Base-by-base conservation (phyloP, 2,888 invertebrate species). In the Luffia ferchaultella region DNA sequence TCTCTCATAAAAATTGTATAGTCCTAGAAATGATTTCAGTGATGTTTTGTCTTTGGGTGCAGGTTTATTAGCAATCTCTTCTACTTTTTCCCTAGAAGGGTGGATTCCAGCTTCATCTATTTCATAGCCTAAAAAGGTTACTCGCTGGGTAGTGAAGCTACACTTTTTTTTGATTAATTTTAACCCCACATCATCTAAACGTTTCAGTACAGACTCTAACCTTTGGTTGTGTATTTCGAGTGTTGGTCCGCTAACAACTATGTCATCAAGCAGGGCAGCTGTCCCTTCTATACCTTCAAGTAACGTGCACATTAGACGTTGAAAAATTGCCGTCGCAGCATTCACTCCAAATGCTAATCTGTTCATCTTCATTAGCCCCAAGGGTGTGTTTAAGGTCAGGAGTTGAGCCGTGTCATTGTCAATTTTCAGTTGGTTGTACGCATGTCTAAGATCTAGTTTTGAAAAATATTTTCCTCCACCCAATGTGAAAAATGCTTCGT, bases 381-480 rank as follows among this genome's bases (percentile, higher is more conserved):
- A 18, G 1, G 55, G 53, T 17, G 57, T 55, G 48, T 60, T 60
- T 1, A 56, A 30, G n/a, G 58, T 60, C 42, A 57, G 49, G 1
- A 60, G 50, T 43, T 47, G 5, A 7, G 57, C 56, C 19, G 59
- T 57, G 12, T 52, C 45, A 1, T 55, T 42, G 47, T 53, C 49
- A 12, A 55, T 55, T 20, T 51, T 46, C 20, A 59, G 2, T 43
- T 58, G 57, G n/a, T 46, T 58, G 45, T 58, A 59, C 2, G 59
- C 59, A 19, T 55, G 53, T 45, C 58, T 55, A 2, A 59, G 44
- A 45, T 60, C 59, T 12, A 58, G 12, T 49, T 58, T 59, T 15
- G 49, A 53, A 45, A 59, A 60, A 30, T 52, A 20, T 16, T 42
- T 40, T 1, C 58, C 57, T 2, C 58, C 61, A 46, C 52, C 44